These are phyloP conservation scores for Lasioglossum calceatum DNA, from an alignment of 2,888 invertebrate species.

Conservation along the genomic window DNA sequence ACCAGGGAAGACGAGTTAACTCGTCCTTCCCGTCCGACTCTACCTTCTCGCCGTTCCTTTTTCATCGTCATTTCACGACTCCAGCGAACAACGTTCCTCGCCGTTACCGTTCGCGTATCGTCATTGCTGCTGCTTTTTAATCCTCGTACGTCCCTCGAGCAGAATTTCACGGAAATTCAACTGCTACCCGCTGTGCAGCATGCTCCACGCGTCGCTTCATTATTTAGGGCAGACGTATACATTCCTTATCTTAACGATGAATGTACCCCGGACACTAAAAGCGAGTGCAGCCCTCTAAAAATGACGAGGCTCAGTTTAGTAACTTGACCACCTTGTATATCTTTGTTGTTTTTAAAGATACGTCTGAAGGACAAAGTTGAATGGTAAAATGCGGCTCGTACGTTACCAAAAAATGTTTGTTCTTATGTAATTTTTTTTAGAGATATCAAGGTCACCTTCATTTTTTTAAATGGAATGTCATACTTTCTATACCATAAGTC, in stretches of 20 bases:
- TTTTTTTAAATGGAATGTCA: no score
- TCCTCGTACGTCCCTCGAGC: background rate
- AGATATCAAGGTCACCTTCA: no score
- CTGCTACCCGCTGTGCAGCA: background rate
- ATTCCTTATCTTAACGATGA: background rate
- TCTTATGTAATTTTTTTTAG: no score
- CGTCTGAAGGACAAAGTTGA: no score
- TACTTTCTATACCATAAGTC: no score
- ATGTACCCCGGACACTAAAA: background rate
- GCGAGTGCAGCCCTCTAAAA: no score
- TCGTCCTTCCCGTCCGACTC: slow-evolving; percentile 12
- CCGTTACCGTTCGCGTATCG: background rate
- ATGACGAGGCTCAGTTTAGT: no score
- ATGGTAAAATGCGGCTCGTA: no score
- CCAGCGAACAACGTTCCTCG: background rate
- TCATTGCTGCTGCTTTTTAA: background rate
- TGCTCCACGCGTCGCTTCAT: background rate
- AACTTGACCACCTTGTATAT: no score
- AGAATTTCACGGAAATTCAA: background rate
- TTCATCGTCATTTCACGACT: background rate
- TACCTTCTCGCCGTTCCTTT: background rate
- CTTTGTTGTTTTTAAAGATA: no score
- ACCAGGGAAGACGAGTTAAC: slow-evolving; percentile 22
- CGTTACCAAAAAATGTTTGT: no score
- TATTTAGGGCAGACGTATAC: background rate